Conservation (phyloP, 1,140 invertebrate genomes). For the Camponotus floridanus region DNA sequence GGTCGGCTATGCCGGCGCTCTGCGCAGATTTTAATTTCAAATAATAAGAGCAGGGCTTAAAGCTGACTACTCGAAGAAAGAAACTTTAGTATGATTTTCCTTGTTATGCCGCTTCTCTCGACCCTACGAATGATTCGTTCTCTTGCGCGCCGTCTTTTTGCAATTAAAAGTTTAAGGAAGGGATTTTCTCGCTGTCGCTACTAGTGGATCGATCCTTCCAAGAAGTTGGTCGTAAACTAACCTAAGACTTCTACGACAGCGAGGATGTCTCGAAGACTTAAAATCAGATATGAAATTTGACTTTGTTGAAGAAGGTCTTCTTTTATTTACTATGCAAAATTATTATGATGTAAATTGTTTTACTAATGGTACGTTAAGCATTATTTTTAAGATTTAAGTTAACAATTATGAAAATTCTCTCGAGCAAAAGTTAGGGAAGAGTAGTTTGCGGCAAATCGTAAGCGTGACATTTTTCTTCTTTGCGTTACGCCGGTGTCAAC, state of each 20-base stretch:
- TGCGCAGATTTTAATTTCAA: conserved; percentile 52
- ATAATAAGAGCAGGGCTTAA: conserved; percentile 51
- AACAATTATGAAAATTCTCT: conserved; percentile 34
- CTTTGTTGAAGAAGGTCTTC: conserved; percentile 29
- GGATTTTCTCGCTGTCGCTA: conserved; percentile 60
- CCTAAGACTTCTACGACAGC: conserved; percentile 18
- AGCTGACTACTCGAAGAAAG: conserved; percentile 39
- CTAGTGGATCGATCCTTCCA: conserved; percentile 36
- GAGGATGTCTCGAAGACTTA: conserved; percentile 13
- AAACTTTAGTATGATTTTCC: conserved; percentile 58
- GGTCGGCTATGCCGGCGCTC: conserved; percentile 15
- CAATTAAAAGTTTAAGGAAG: conserved; percentile 63
- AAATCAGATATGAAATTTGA: conserved; percentile 55
- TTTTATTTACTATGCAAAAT: conserved; percentile 23
- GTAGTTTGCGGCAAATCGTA: conserved; percentile 1
- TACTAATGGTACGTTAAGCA: conserved; percentile 16
- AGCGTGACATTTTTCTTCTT: conserved; percentile 45
- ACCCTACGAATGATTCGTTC: conserved; percentile 57
- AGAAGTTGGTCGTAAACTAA: conserved; percentile 36
- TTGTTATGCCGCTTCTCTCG: conserved; percentile 47
- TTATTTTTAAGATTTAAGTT: conserved; percentile 12
- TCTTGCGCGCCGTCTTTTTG: conserved; percentile 50
- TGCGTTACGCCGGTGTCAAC: conserved; percentile 44
- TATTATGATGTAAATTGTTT: neutral
- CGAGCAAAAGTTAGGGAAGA: conserved; percentile 21